Conservation (phyloP, 2,797 vertebrate species). For the Centroberyx gerrardi region DNA sequence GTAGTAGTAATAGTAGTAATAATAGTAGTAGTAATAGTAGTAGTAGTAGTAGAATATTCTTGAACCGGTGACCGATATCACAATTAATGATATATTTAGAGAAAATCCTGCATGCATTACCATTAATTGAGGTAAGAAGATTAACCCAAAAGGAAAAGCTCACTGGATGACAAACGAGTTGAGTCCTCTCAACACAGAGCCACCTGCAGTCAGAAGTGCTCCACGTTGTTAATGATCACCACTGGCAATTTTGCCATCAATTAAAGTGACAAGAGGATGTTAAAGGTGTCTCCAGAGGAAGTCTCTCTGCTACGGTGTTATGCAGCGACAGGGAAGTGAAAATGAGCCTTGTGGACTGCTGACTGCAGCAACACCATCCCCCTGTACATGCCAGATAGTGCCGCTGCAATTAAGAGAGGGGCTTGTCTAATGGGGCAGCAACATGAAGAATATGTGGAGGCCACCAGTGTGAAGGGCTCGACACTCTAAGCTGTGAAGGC, state of each 20-base stretch:
- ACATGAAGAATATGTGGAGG: constrained; percentile 63
- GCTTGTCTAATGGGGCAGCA: constrained; percentile 69
- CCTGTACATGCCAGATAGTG: constrained; percentile 63
- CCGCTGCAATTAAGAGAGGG: constrained; percentile 69
- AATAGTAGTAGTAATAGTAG: too few species aligned
- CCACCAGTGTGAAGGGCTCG: constrained; percentile 44
- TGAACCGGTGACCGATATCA: constrained; percentile 45
- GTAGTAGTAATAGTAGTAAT: too few species aligned
- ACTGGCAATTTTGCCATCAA: constrained; percentile 75
- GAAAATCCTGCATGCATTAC: constrained; percentile 58
- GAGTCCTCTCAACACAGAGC: constrained; percentile 47
- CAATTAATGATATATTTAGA: constrained; percentile 56
- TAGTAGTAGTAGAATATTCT: constrained; percentile 19
- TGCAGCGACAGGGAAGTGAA: constrained; percentile 58
- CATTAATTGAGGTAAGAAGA: constrained; percentile 63
- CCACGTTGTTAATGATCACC: constrained; percentile 79
- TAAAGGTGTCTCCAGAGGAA: constrained; percentile 68
- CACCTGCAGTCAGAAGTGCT: constrained; percentile 70
- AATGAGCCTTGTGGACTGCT: constrained; percentile 72
- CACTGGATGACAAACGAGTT: constrained; percentile 62
- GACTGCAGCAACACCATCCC: constrained; percentile 63
- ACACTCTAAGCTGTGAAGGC: constrained; percentile 34
- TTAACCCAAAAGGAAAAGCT: constrained; percentile 53
- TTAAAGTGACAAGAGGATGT: constrained; percentile 75
- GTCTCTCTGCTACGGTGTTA: constrained; percentile 26